A percentile compares a stretch with the other conserved stretches of the same genome.
Conservation (phyloP, 2,797 vertebrate genomes). For the Darevskia nairensis region DNA sequence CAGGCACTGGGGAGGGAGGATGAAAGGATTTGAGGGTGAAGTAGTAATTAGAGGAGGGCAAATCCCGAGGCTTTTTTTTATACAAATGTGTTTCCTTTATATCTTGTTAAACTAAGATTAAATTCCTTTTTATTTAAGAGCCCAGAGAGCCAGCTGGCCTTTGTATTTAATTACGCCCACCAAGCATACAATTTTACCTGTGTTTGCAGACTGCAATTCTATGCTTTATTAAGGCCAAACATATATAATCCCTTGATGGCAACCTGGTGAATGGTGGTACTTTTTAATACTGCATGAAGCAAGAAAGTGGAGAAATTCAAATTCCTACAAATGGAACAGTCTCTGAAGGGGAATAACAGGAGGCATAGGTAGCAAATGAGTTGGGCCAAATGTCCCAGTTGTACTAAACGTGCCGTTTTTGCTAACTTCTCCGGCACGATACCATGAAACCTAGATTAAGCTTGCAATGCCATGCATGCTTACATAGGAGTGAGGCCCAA, state of each 20-base stretch:
- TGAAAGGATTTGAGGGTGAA: neutral
- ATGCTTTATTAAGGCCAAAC: constrained; percentile 19
- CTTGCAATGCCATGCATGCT: neutral
- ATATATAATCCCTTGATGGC: constrained; percentile 6
- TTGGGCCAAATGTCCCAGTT: neutral
- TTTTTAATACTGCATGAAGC: neutral
- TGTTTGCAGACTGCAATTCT: neutral
- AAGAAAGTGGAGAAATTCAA: neutral
- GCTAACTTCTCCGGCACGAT: neutral
- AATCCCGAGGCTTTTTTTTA: neutral
- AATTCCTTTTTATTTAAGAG: constrained; percentile 10
- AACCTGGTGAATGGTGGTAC: constrained; percentile 7
- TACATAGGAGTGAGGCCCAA: neutral
- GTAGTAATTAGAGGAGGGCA: neutral
- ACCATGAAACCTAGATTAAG: neutral
- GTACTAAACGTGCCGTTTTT: neutral
- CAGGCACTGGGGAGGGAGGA: neutral
- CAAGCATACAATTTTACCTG: neutral
- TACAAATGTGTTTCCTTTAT: neutral
- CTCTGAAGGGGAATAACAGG: neutral
- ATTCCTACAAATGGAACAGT: neutral
- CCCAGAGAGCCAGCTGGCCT: neutral
- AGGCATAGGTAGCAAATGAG: neutral
- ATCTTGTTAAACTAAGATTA: constrained; percentile 22
- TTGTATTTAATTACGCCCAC: neutral